Percentiles rank a stretch among this genome's conserved stretches.
Evolutionary conservation across 2,888 invertebrate species (phyloP).

Genomic region (Melieria crassipennis): DNA sequence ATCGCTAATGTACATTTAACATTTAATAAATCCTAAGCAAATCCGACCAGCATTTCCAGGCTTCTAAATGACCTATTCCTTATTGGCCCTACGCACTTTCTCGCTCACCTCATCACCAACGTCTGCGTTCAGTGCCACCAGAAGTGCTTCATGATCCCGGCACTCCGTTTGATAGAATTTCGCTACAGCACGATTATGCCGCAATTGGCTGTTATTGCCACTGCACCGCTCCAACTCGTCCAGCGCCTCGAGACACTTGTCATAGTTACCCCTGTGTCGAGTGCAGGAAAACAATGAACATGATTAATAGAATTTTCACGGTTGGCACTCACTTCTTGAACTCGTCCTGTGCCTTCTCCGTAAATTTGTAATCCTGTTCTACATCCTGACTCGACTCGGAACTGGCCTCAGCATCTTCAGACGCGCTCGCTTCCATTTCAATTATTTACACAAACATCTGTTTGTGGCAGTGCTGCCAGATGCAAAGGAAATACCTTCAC

Average conservation of each 20-base stretch:
- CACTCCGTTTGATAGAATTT: constrained; percentile 81
- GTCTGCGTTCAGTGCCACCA: constrained; percentile 56
- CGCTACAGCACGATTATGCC: constrained; percentile 84
- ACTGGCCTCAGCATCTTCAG: constrained; percentile 18
- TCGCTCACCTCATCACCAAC: constrained; percentile 49
- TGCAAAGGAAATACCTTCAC: too few species aligned
- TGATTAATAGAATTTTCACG: not conserved
- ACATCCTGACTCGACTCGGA: constrained; percentile 16
- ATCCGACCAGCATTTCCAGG: not conserved
- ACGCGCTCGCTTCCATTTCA: constrained; percentile 1
- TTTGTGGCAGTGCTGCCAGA: too few species aligned
- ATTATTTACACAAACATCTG: too few species aligned
- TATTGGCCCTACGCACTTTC: not conserved
- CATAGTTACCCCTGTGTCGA: constrained; percentile 52
- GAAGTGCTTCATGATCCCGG: constrained; percentile 78
- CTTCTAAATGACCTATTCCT: not conserved
- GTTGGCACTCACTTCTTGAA: constrained; percentile 56
- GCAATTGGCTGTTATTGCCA: constrained; percentile 50
- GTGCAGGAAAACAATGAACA: not conserved
- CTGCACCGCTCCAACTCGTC: constrained; percentile 55
- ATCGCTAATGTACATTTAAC: not conserved
- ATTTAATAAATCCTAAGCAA: not conserved
- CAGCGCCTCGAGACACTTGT: constrained; percentile 57
- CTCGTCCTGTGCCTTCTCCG: constrained; percentile 60
- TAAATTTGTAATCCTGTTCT: constrained; percentile 54